Base-by-base conservation (phyloP, 2,797 vertebrate genomes). In the Babyrousa celebensis region DNA sequence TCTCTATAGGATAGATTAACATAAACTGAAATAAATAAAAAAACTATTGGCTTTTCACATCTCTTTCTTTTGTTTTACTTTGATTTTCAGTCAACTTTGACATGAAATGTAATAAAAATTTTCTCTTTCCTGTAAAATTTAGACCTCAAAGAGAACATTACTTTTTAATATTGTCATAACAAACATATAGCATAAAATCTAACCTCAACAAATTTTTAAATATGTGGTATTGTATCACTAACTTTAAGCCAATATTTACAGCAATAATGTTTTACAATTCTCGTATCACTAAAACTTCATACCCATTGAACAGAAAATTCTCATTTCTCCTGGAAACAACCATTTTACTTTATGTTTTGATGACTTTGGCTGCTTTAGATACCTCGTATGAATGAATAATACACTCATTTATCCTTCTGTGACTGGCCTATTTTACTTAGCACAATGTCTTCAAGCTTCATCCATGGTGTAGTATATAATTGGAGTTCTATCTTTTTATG, bases 11-110 rank as follows among this genome's bases (percentile, higher is more conserved):
- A 4, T 72, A 7, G 67, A 32, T 83, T 43, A 71, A 65, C 25
- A 21, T 85, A 89, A 85, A 29, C 21, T 9, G 32, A 36, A 52
- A 52, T 56, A 72, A 84, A 72, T 65, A 52, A 58, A 65, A 85
- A 62, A 1, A 29, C 25, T 48, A 3, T 27, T 65, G 25, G 2
- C 12, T 40, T 32, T 67, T 90, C 18, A 36, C 29, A 2, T 63
- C 3, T 2, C 32, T 90, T 90, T 83, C 9, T 85, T 58, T 12
- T 56, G 5, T 3, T 82, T 75, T 70, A 62, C 4, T 72, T 87
- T 93, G 32, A 86, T 79, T 94, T 92, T 93, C 11, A 79, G 43
- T 85, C 4, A 54, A 62, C 68, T 79, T 72, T 72, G 86, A 48
- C 2, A 86, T n/a, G 14, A 2, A 56, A 23, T 0, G 62, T 56